phyloP scores from a whole-genome alignment of 1,140 invertebrate species.

The Drosophila guanche region DNA sequence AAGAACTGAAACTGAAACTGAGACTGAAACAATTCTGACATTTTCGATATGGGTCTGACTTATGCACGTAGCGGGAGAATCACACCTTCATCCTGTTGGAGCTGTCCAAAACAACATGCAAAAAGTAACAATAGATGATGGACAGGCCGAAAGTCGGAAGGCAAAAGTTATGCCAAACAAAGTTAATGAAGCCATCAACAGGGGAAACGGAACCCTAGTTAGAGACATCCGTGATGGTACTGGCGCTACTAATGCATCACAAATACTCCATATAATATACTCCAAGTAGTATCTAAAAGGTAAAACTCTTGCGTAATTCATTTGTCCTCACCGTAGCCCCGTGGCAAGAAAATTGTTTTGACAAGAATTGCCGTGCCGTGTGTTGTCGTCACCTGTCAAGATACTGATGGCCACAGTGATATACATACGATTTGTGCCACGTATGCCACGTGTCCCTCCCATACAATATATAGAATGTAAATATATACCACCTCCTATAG shows the following conservation, averaged over 20 bases:
- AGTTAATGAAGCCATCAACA: constrained; percentile 71
- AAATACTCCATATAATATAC: constrained; percentile 42
- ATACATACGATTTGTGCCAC: constrained; percentile 3
- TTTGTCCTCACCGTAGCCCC: too few species aligned
- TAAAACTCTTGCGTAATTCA: constrained; percentile 18
- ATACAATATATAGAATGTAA: neutral
- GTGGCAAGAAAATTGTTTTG: constrained; percentile 43
- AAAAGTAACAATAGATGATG: constrained; percentile 29
- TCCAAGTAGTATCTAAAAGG: neutral
- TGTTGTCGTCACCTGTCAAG: constrained; percentile 65
- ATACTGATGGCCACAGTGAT: constrained; percentile 30
- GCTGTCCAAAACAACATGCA: constrained; percentile 35
- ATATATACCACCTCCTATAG: constrained; percentile 5
- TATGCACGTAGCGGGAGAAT: constrained; percentile 14
- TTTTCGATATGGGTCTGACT: constrained; percentile 71
- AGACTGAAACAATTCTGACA: constrained; percentile 46
- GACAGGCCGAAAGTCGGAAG: constrained; percentile 8
- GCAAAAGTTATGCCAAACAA: constrained; percentile 30
- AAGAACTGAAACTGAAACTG: neutral
- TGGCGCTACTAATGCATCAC: constrained; percentile 1
- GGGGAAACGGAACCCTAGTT: constrained; percentile 50
- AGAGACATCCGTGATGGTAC: constrained; percentile 31
- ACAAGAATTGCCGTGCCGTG: constrained; percentile 47
- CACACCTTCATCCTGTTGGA: neutral
- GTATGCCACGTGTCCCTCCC: constrained; percentile 2